Evolutionary conservation across 2,797 vertebrate genomes (phyloP).

Genomic region (Aldrovandia affinis): DNA sequence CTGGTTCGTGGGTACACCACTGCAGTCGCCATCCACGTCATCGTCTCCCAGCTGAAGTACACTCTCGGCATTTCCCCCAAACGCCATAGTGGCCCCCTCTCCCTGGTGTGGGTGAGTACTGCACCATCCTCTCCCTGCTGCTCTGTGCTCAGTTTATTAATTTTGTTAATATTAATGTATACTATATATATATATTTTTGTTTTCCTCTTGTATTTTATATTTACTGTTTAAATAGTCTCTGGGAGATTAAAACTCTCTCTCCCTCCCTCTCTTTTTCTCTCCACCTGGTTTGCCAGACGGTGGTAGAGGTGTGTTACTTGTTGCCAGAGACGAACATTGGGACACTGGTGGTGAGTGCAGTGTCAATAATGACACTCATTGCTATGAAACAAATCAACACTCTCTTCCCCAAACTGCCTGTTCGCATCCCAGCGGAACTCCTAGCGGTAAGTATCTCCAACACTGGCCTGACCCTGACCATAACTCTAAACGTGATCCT

Average conservation of each 20-base stretch:
- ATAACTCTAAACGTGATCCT: too few relatives aligned
- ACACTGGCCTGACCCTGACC: too few relatives aligned
- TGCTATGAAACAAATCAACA: constrained; percentile 81
- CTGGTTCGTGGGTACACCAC: constrained; percentile 85
- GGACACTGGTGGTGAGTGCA: constrained; percentile 80
- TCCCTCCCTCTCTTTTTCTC: not conserved
- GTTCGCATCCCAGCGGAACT: constrained; percentile 90
- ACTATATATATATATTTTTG: too few relatives aligned
- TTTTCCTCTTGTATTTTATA: too few relatives aligned
- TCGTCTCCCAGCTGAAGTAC: constrained; percentile 91
- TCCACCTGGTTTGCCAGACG: constrained; percentile 67
- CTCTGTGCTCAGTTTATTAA: too few relatives aligned
- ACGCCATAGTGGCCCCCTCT: constrained; percentile 75
- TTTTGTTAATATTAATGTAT: too few relatives aligned
- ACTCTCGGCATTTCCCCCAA: constrained; percentile 77
- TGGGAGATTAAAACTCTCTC: too few relatives aligned
- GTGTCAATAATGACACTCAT: constrained; percentile 79
- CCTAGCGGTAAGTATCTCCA: constrained; percentile 73
- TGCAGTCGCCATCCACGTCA: constrained; percentile 81
- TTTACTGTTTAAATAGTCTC: too few relatives aligned
- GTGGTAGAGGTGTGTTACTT: constrained; percentile 79
- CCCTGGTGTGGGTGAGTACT: constrained; percentile 68
- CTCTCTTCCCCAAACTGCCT: constrained; percentile 76
- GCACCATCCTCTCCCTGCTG: too few relatives aligned
- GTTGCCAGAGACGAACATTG: constrained; percentile 77